Percentiles rank a stretch among this genome's conserved stretches.
These are phyloP conservation scores for Ormia ochracea DNA, from an alignment of 2,888 invertebrate species.

Conservation along the genomic window DNA sequence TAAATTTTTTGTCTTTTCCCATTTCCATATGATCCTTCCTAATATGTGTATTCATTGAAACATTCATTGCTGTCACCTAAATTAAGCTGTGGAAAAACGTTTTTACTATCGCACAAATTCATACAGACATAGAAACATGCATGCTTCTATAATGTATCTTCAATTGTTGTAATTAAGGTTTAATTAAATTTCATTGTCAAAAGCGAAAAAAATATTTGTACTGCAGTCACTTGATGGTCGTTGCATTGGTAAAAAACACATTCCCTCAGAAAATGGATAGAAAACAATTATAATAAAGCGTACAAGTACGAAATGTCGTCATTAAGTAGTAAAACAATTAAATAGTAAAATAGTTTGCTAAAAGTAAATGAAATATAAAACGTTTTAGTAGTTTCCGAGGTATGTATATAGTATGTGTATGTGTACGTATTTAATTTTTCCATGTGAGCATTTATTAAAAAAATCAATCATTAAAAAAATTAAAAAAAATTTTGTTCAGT, in stretches of 20 bases:
- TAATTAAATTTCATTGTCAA: slow-evolving; percentile 58
- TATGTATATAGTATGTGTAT: slow-evolving; percentile 2
- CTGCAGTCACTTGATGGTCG: not conserved
- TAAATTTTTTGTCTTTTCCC: too few relatives aligned
- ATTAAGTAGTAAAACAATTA: slow-evolving; percentile 28
- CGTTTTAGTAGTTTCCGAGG: slow-evolving; percentile 17
- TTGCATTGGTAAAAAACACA: not conserved
- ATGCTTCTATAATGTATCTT: not conserved
- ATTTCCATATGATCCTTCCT: too few relatives aligned
- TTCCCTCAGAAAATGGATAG: not conserved
- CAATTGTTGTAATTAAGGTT: slow-evolving; percentile 46
- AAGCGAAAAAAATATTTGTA: not conserved
- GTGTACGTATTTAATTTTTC: slow-evolving; percentile 1
- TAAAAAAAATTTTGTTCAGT: slow-evolving; percentile 1
- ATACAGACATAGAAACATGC: too few relatives aligned
- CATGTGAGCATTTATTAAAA: slow-evolving; percentile 7
- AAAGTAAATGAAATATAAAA: too few relatives aligned
- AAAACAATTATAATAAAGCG: not conserved
- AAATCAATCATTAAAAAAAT: slow-evolving; percentile 8
- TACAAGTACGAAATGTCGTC: not conserved
- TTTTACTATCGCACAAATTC: too few relatives aligned
- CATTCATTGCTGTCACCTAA: too few relatives aligned
- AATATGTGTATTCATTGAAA: too few relatives aligned
- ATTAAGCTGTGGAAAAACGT: too few relatives aligned
- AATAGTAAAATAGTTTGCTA: slow-evolving; percentile 21